Conservation (phyloP, 2,888 invertebrate species). For the Dorcus parallelipipedus region DNA sequence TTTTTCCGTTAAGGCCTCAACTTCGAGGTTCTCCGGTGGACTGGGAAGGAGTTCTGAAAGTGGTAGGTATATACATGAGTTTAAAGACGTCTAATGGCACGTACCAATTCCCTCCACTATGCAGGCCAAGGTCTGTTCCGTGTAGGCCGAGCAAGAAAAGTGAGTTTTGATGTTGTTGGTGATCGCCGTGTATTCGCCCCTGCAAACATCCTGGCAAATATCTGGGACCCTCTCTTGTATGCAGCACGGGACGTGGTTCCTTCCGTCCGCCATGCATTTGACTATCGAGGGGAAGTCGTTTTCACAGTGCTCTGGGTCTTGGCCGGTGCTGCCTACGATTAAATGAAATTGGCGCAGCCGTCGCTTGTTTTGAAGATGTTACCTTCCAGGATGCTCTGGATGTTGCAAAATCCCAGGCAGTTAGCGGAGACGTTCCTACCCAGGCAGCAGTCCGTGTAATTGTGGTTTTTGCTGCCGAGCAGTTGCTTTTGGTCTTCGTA, state of each 20-base stretch:
- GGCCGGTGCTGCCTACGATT: slow-evolving; percentile 67
- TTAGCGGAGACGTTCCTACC: slow-evolving; percentile 64
- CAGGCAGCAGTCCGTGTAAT: slow-evolving; percentile 79
- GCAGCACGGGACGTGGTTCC: slow-evolving; percentile 84
- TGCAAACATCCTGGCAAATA: slow-evolving; percentile 80
- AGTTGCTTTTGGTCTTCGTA: slow-evolving; percentile 42
- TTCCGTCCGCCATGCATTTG: slow-evolving; percentile 73
- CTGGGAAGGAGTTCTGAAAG: slow-evolving; percentile 69
- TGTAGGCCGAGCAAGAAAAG: slow-evolving; percentile 79
- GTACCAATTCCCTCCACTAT: slow-evolving; percentile 76
- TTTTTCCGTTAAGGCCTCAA: slow-evolving; percentile 69
- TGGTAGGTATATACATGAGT: background rate
- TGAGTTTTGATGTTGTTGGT: slow-evolving; percentile 81
- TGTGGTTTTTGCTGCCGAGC: slow-evolving; percentile 56
- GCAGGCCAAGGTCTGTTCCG: slow-evolving; percentile 77
- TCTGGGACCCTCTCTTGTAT: slow-evolving; percentile 77
- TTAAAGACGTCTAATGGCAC: slow-evolving; percentile 16
- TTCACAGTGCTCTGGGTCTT: slow-evolving; percentile 79
- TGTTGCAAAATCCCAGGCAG: slow-evolving; percentile 80
- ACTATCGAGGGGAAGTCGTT: slow-evolving; percentile 77
- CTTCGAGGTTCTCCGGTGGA: slow-evolving; percentile 68
- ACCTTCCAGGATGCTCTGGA: slow-evolving; percentile 56
- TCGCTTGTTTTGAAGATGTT: slow-evolving; percentile 19
- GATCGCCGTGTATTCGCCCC: slow-evolving; percentile 81
- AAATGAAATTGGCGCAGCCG: slow-evolving; percentile 4